Evolutionary conservation across 2,888 invertebrate genomes (phyloP), one percentile per base, ranked within the genome.

Genomic region (Apantesis nais): DNA sequence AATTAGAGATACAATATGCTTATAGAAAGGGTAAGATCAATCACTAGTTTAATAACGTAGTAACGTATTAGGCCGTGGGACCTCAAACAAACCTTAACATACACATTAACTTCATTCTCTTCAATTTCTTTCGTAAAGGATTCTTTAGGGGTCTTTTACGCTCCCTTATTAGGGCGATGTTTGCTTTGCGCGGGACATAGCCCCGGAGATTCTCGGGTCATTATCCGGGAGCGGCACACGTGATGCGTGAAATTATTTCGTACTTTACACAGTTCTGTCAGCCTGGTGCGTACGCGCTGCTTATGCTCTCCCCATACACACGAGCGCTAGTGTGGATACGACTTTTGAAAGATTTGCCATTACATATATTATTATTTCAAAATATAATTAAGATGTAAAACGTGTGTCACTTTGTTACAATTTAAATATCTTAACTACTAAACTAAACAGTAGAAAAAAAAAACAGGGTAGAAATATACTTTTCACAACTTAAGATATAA

Each of bases 231-330:
- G 86, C 90, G 88, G 83, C 88, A 86, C 94, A 94, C 90, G 93
- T 93, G 94, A 94, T 93, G 93, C 95, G 95, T 95, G 94, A 95
- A 95, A 95, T 95, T 94, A 95, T 95, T 94, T 95, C 88, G 94
- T 94, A 94, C 94, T 95, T 94, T 94, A 93, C 93, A 92, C 93
- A 92, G 91, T 89, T 88, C 87, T 82, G 89, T 88, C 88, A 81
- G 86, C 85, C 84, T 82, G 87, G 89, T 90, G 92, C 91, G 92
- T 93, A 88, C 88, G 92, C 92, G 92, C 88, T 85, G 84, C 79
- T 81, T 75, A 77, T 80, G 82, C 86, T 52, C 48, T 52, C n/a
- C 48, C 22, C 22, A 52, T 11, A n/a, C 85, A 86, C 83, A 74
- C 67, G 84, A n/a, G 48, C 39, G 76, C 60, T 87, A 78, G 39